Evolutionary conservation across 2,888 invertebrate genomes (phyloP).

Genomic region (Blastobasis lacticolella): DNA sequence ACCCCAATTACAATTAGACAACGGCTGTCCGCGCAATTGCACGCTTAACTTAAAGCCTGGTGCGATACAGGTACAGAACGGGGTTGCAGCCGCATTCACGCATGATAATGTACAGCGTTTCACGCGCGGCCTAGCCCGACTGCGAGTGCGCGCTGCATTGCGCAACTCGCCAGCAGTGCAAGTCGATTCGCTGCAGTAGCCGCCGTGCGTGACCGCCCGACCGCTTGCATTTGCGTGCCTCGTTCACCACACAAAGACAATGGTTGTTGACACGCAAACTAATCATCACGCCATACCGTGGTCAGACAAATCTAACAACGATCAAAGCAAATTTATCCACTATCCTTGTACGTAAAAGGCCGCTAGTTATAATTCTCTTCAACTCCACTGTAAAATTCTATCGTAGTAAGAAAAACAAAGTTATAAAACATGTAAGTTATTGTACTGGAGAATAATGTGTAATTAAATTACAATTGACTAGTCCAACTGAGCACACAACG

Average conservation of each 20-base stretch:
- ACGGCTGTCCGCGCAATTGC: too few relatives aligned
- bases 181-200: slow-evolving; percentile 23
- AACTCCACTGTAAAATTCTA: too few relatives aligned
- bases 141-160: slow-evolving; percentile 16
- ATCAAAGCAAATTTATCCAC: too few relatives aligned
- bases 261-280: slow-evolving; percentile 30
- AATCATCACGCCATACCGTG: slow-evolving; percentile 15
- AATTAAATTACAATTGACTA: slow-evolving; percentile 9
- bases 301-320: too few relatives aligned
- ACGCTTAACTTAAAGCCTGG: neutral
- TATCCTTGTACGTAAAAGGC: too few relatives aligned
- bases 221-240: slow-evolving; percentile 18
- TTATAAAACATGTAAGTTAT: too few relatives aligned
- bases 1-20: too few relatives aligned
- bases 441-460: neutral
- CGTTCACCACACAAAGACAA: slow-evolving; percentile 26
- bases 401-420: too few relatives aligned
- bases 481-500: slow-evolving; percentile 18
- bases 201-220: slow-evolving; percentile 25
- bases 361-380: too few relatives aligned
- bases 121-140: slow-evolving; percentile 43
- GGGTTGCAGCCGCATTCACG: slow-evolving; percentile 2
- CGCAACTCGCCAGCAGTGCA: neutral
- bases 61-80: slow-evolving; percentile 7
- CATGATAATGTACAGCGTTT: slow-evolving; percentile 17